Conservation (phyloP, 2,113 vertebrate species). For the Colossoma macropomum region DNA sequence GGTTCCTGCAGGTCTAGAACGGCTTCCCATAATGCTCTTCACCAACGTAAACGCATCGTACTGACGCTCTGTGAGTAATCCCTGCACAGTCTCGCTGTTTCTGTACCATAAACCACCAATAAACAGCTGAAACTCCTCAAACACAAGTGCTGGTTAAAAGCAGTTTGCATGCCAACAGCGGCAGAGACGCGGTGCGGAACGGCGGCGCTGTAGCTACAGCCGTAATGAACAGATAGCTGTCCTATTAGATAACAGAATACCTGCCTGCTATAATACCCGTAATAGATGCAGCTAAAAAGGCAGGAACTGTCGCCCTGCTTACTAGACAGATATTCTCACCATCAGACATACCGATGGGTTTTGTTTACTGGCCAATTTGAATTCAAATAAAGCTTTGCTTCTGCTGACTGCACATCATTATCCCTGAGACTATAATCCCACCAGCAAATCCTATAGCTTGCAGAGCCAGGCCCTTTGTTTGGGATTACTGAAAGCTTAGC, state of each 20-base stretch:
- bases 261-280: constrained; percentile 38
- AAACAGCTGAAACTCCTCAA: not conserved
- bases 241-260: constrained; percentile 44
- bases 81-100: not conserved
- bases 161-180: not conserved
- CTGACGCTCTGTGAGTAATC: not conserved
- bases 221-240: constrained; percentile 34
- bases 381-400: constrained; percentile 98
- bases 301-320: constrained; percentile 76
- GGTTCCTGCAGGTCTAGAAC: too few species aligned
- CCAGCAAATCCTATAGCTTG: constrained; percentile 92
- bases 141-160: not conserved
- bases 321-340: constrained; percentile 84
- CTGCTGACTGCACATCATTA: constrained; percentile 95
- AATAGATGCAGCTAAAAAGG: constrained; percentile 47
- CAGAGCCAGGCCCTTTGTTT: constrained; percentile 98
- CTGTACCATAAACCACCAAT: not conserved
- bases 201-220: constrained; percentile 21
- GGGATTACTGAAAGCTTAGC: constrained; percentile 99
- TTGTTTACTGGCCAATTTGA: constrained; percentile 99
- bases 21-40: not conserved
- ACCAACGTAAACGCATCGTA: not conserved
- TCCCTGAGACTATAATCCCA: constrained; percentile 92
- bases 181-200: not conserved
- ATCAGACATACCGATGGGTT: constrained; percentile 89